A percentile compares a stretch with the other conserved stretches of the same genome.
These are phyloP conservation scores for Synanthedon vespiformis DNA, from an alignment of 2,888 invertebrate species.

Conservation along the genomic window DNA sequence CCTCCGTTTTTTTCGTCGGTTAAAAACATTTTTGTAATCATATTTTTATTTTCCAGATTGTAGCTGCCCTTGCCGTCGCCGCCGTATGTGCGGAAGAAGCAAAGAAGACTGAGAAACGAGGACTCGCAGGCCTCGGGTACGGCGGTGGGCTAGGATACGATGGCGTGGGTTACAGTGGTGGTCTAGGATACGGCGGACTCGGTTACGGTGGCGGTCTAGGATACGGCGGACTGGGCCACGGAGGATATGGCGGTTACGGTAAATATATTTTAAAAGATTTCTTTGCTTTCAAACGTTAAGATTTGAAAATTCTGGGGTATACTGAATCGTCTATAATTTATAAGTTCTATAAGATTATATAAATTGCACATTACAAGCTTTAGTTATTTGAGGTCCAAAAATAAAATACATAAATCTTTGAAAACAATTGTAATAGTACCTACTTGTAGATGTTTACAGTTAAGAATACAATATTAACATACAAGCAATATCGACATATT, in stretches of 20 bases:
- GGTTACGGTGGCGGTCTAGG: slow-evolving; percentile 1
- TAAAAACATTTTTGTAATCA: background rate
- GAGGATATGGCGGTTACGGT: slow-evolving; percentile 1
- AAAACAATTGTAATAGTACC: too few relatives aligned
- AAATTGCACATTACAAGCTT: too few relatives aligned
- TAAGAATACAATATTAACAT: too few relatives aligned
- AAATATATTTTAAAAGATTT: background rate
- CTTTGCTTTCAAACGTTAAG: too few relatives aligned
- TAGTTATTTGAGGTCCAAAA: too few relatives aligned
- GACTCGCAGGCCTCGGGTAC: slow-evolving; percentile 50
- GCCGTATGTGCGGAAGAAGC: slow-evolving; percentile 55
- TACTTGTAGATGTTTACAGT: too few relatives aligned
- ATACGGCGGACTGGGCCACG: slow-evolving; percentile 2
- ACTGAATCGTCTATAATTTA: too few relatives aligned
- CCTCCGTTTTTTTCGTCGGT: too few relatives aligned
- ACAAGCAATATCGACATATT: too few relatives aligned
- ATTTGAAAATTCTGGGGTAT: too few relatives aligned
- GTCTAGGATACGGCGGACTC: slow-evolving; percentile 5
- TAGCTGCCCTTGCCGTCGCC: slow-evolving; percentile 41
- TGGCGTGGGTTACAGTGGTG: slow-evolving; percentile 15
- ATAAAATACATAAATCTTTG: too few relatives aligned
- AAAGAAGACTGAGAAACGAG: slow-evolving; percentile 63
- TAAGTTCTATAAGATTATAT: too few relatives aligned
- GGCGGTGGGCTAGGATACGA: slow-evolving; percentile 21
- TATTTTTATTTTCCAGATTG: slow-evolving; percentile 25